Conservation (phyloP, 2,113 vertebrate species). For the Callipepla squamata region DNA sequence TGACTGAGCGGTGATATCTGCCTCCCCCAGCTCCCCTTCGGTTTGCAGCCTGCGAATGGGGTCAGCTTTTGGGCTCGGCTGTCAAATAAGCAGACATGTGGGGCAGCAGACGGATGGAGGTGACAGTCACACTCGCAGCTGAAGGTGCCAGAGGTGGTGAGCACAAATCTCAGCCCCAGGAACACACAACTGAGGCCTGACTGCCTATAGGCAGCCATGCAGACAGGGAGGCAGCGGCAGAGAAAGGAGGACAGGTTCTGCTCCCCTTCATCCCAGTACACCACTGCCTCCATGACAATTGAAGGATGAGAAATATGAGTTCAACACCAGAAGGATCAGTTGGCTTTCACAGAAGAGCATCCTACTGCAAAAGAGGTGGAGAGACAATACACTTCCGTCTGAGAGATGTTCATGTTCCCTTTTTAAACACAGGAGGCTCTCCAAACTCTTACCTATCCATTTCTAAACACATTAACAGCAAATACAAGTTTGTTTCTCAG, state of each 20-base stretch:
- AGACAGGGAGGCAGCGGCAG: neutral
- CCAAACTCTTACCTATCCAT: neutral
- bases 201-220: neutral
- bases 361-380: neutral
- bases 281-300: neutral
- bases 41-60: neutral
- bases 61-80: conserved; percentile 46
- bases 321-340: neutral
- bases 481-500: neutral
- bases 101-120: conserved; percentile 53
- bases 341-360: neutral
- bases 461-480: neutral
- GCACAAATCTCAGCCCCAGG: neutral
- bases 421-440: neutral
- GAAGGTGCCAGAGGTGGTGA: conserved; percentile 51
- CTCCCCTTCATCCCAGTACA: neutral
- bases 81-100: conserved; percentile 11
- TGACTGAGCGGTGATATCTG: conserved; percentile 61
- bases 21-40: conserved; percentile 16
- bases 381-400: neutral
- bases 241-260: neutral
- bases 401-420: neutral
- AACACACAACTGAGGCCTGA: neutral
- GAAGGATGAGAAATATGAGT: neutral
- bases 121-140: conserved; percentile 34